Evolutionary conservation across 2,888 invertebrate species (phyloP), one percentile per base, ranked within the genome.

Genomic region (Spilosoma lubricipeda): DNA sequence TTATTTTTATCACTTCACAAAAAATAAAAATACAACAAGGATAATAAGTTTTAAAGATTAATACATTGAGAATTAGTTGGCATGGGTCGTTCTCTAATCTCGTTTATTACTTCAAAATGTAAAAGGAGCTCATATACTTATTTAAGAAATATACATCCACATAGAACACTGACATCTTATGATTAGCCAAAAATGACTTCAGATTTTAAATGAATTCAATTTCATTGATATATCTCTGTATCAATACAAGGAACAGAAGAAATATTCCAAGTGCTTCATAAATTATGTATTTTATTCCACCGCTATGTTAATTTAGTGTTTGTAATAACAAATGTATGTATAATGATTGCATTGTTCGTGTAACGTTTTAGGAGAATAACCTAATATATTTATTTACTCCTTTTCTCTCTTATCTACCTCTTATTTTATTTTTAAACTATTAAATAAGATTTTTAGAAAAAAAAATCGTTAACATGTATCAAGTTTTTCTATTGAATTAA

Each of bases 251-350:
- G 73, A 9, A 66, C 3, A 9, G 36, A 56, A 27, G 64, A 70
- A 39, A 42, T 67, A 70, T 67, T 76, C 59, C 27, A 65, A 74
- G 52, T 70, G 42, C 67, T 73, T 52, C 52, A 75, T 79, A 79
- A 77, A 84, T 79, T 77, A 82, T 79, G 66, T 69, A 75, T 70
- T n/a, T 27, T 45, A 67, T 56, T 66, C 65, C 39, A 59, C 30
- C 59, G 20, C 18, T 70, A 70, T 74, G 66, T n/a, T 70, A 70
- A 74, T 67, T 36, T 42, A 9, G 7, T 30, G 9, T 27, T 45
- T 23, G 59, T 56, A 33, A 45, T 39, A 56, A 59, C 45, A 3
- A 59, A 2, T 33, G 36, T 13, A 52, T 69, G 48, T 33, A 15
- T n/a, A 1, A 30, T 8, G 39, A 70, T 63, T 9, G 13, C 56